Percentiles rank a stretch among this genome's conserved stretches.
Evolutionary conservation across 1,140 invertebrate genomes (phyloP).

Genomic region (Drosophila ironensis): DNA sequence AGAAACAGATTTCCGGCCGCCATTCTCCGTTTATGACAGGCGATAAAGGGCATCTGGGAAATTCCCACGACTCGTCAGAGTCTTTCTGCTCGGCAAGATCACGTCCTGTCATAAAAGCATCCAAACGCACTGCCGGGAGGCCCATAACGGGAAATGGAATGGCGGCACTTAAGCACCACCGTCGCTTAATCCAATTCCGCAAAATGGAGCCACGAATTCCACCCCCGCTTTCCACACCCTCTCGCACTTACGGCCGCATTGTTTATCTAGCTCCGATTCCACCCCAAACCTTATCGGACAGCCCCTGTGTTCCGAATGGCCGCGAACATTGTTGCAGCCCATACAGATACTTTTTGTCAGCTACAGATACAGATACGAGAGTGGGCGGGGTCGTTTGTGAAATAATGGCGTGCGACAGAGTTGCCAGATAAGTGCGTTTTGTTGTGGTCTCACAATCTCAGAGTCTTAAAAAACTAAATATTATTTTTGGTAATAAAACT

Average conservation of each 20-base stretch:
- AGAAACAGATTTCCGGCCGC: slow-evolving; percentile 48
- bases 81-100: slow-evolving; percentile 46
- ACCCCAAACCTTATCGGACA: too few relatives aligned
- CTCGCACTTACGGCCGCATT: slow-evolving; percentile 2
- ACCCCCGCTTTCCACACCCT: slow-evolving; percentile 6
- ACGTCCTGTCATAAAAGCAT: slow-evolving; percentile 60
- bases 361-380: slow-evolving; percentile 40
- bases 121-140: slow-evolving; percentile 3
- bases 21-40: slow-evolving; percentile 55
- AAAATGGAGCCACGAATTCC: slow-evolving; percentile 58
- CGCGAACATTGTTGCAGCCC: slow-evolving; percentile 53
- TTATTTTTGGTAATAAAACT: too few relatives aligned
- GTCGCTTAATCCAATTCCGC: slow-evolving; percentile 57
- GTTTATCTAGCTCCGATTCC: slow-evolving; percentile 18
- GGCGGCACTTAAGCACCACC: slow-evolving; percentile 65
- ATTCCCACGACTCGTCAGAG: slow-evolving; percentile 28
- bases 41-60: slow-evolving; percentile 47
- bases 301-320: slow-evolving; percentile 14
- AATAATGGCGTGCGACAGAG: slow-evolving; percentile 16
- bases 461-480: too few relatives aligned
- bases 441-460: too few relatives aligned
- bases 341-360: too few relatives aligned
- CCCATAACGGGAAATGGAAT: slow-evolving; percentile 55
- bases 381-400: slow-evolving; percentile 43
- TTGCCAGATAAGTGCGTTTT: slow-evolving; percentile 28